phyloP scores from a whole-genome alignment of 2,888 invertebrate genomes.

The Caenorhabditis macrosperma region DNA sequence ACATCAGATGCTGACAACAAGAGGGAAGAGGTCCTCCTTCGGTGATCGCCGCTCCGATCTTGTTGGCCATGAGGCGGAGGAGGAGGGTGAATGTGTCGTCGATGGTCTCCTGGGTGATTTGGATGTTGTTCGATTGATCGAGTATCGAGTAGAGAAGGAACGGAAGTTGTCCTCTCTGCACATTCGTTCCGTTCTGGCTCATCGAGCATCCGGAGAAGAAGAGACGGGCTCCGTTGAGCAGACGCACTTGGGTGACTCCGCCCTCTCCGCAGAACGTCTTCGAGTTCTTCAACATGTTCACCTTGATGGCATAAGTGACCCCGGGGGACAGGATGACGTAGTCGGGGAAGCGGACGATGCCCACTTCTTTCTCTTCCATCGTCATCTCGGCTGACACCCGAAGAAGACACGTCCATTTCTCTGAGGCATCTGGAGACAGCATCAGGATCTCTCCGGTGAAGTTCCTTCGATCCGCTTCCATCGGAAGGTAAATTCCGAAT shows the following conservation, averaged over 20 bases:
- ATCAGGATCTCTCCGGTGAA: conserved; percentile 51
- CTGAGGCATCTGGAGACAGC: conserved; percentile 49
- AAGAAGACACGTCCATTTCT: conserved; percentile 53
- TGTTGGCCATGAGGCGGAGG: conserved; percentile 70
- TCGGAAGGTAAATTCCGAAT: conserved; percentile 60
- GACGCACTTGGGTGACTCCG: conserved; percentile 90
- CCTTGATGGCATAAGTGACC: conserved; percentile 71
- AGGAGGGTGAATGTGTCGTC: conserved; percentile 64
- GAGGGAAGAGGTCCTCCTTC: conserved; percentile 39
- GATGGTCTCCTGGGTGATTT: conserved; percentile 44
- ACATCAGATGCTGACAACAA: conserved; percentile 54
- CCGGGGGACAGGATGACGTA: conserved; percentile 65
- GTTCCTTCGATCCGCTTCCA: conserved; percentile 56
- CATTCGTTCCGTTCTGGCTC: conserved; percentile 87
- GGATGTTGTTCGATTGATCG: conserved; percentile 27
- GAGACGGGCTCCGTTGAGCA: conserved; percentile 87
- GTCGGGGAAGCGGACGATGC: conserved; percentile 58
- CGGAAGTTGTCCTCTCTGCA: conserved; percentile 94
- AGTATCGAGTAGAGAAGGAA: conserved; percentile 87
- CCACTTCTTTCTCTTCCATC: conserved; percentile 56
- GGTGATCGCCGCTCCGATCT: conserved; percentile 66
- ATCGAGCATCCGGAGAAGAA: conserved; percentile 70
- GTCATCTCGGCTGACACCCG: conserved; percentile 42
- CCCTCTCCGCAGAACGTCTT: conserved; percentile 95
- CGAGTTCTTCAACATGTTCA: conserved; percentile 64